phyloP scores from a whole-genome alignment of 2,113 vertebrate species.

The Bucco capensis region DNA sequence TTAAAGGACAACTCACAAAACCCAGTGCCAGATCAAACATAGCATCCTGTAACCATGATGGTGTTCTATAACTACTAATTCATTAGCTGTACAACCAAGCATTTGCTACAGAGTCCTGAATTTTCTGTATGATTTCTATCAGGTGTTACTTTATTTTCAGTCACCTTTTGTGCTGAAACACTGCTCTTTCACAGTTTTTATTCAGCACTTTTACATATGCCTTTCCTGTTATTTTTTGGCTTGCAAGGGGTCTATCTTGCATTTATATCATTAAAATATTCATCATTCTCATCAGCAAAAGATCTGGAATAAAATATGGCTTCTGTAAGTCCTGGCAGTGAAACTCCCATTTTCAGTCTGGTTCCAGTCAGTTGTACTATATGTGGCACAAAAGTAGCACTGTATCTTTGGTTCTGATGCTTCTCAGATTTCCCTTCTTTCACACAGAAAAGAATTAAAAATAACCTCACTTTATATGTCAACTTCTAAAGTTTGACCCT shows the following conservation, averaged over 20 bases:
- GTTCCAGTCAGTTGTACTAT: not conserved
- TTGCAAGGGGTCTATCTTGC: not conserved
- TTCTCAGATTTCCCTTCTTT: not conserved
- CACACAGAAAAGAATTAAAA: not conserved
- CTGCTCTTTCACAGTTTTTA: not conserved
- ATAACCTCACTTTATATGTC: not conserved
- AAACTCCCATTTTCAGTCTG: not conserved
- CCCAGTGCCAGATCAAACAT: not conserved
- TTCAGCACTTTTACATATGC: not conserved
- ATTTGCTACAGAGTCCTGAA: not conserved
- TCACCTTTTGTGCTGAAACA: not conserved
- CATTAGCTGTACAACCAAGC: not conserved
- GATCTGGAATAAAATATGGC: not conserved
- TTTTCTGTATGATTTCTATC: not conserved
- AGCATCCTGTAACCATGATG: not conserved
- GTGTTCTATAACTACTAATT: not conserved
- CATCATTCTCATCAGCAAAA: not conserved
- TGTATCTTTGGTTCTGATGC: not conserved
- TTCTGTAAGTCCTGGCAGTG: not conserved
- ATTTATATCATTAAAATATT: not conserved
- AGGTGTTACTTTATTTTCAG: not conserved
- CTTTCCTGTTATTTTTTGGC: not conserved
- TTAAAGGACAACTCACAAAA: not conserved
- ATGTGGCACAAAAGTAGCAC: not conserved
- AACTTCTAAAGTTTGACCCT: not conserved